phyloP scores from a whole-genome alignment of 2,888 invertebrate species.

The Drosophila eohydei region DNA sequence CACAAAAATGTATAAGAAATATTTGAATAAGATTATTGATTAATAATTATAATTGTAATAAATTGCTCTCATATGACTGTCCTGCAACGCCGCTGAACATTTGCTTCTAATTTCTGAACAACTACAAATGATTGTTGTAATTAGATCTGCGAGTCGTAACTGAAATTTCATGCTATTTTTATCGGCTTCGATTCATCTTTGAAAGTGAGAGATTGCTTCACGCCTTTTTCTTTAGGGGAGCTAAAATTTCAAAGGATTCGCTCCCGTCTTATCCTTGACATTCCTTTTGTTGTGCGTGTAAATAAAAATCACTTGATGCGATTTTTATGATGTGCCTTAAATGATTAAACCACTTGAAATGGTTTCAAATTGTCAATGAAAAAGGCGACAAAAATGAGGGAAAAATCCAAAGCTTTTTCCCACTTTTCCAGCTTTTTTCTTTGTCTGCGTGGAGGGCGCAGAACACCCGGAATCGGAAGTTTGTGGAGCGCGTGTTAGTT shows the following conservation, averaged over 20 bases:
- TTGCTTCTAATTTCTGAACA: not conserved
- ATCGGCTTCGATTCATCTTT: slow-evolving; percentile 24
- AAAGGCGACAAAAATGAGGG: slow-evolving; percentile 17
- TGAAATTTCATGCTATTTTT: not conserved
- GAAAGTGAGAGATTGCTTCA: slow-evolving; percentile 10
- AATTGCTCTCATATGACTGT: no score
- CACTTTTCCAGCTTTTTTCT: slow-evolving; percentile 28
- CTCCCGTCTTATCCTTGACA: slow-evolving; percentile 5
- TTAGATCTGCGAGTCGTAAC: not conserved
- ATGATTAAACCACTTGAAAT: slow-evolving; percentile 82
- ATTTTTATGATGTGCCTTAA: slow-evolving; percentile 82
- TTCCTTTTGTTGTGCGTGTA: slow-evolving; percentile 64
- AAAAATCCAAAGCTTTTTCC: slow-evolving; percentile 11
- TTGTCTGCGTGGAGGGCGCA: slow-evolving; percentile 26
- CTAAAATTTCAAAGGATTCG: slow-evolving; percentile 68
- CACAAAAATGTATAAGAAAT: no score
- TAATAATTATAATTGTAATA: not conserved
- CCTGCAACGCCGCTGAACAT: not conserved
- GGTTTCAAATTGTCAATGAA: slow-evolving; percentile 74
- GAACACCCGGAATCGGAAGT: slow-evolving; percentile 56
- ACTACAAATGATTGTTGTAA: slow-evolving; percentile 3
- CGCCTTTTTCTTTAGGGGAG: slow-evolving; percentile 1
- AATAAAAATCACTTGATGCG: slow-evolving; percentile 79
- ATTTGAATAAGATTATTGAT: not conserved
- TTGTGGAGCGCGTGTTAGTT: slow-evolving; percentile 72